These are phyloP conservation scores for Agapornis roseicollis DNA, from an alignment of 2,113 vertebrate genomes.

Conservation along the genomic window DNA sequence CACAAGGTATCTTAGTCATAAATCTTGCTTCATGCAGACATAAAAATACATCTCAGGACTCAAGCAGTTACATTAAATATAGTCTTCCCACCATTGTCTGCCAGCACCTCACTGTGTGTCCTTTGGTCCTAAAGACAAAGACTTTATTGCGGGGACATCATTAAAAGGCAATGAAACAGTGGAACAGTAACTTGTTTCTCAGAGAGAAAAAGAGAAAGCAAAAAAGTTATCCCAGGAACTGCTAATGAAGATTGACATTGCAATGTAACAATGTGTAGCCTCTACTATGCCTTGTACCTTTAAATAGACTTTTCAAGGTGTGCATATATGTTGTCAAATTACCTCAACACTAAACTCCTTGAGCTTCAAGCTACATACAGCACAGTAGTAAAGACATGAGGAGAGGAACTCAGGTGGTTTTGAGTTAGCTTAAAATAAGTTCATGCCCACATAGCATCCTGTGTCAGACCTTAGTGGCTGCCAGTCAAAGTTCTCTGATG, in stretches of 20 bases:
- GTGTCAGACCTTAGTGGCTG: neutral
- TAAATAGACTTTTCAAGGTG: neutral
- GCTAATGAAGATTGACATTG: neutral
- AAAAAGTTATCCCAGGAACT: neutral
- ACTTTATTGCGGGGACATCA: neutral
- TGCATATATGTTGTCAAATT: neutral
- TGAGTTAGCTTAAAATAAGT: neutral
- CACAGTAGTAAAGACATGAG: neutral
- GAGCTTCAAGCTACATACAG: neutral
- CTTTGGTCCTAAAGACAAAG: neutral
- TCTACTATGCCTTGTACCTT: neutral
- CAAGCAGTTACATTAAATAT: neutral
- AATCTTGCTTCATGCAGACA: neutral
- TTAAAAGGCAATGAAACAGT: neutral
- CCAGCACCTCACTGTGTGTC: neutral
- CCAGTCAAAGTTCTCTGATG: neutral
- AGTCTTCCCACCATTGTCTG: neutral
- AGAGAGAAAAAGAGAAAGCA: neutral
- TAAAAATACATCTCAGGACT: neutral
- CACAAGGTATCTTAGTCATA: neutral
- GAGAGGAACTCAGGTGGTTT: neutral
- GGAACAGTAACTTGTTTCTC: neutral
- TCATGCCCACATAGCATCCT: neutral
- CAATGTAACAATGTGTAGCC: neutral
- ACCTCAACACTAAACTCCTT: neutral